A percentile compares a stretch with the other conserved stretches of the same genome.
These are phyloP conservation scores for Philaethria dido DNA, from an alignment of 2,888 invertebrate genomes.

Conservation along the genomic window DNA sequence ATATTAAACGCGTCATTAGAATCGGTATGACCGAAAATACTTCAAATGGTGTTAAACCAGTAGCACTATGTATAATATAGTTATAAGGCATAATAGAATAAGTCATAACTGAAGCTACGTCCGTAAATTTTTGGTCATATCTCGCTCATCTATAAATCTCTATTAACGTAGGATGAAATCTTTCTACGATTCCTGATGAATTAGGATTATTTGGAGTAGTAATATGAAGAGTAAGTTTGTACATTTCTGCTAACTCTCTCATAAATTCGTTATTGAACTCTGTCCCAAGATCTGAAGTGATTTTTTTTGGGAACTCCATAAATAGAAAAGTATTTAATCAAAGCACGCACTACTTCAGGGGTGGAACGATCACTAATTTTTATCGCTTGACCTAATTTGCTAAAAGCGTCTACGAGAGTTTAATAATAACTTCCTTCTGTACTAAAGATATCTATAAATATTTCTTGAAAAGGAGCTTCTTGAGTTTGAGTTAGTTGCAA, in stretches of 20 bases:
- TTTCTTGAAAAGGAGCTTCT: no score
- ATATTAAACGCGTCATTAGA: slow-evolving; percentile 39
- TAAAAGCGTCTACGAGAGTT: slow-evolving; percentile 43
- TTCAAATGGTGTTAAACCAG: slow-evolving; percentile 46
- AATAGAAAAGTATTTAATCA: no score
- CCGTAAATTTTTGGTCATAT: slow-evolving; percentile 3
- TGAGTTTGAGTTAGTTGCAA: no score
- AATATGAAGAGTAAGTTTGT: no score
- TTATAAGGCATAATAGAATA: slow-evolving; percentile 49
- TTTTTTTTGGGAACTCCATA: no score
- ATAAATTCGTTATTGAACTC: no score
- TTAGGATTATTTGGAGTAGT: no score
- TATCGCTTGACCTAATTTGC: slow-evolving; percentile 44
- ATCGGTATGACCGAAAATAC: slow-evolving; percentile 48
- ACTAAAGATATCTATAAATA: slow-evolving; percentile 26
- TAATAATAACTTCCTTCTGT: slow-evolving; percentile 40
- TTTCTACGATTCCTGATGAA: no score
- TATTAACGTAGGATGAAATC: slow-evolving; percentile 30
- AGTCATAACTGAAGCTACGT: slow-evolving; percentile 47
- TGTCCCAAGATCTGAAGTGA: no score
- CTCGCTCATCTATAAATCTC: background rate
- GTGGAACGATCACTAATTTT: slow-evolving; percentile 26
- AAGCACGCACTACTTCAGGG: background rate
- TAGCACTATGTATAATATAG: slow-evolving; percentile 44
- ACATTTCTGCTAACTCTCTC: no score